A percentile compares a stretch with the other conserved stretches of the same genome.
Evolutionary conservation across 2,797 vertebrate species (phyloP).

Genomic region (Sebastes trivittatus): DNA sequence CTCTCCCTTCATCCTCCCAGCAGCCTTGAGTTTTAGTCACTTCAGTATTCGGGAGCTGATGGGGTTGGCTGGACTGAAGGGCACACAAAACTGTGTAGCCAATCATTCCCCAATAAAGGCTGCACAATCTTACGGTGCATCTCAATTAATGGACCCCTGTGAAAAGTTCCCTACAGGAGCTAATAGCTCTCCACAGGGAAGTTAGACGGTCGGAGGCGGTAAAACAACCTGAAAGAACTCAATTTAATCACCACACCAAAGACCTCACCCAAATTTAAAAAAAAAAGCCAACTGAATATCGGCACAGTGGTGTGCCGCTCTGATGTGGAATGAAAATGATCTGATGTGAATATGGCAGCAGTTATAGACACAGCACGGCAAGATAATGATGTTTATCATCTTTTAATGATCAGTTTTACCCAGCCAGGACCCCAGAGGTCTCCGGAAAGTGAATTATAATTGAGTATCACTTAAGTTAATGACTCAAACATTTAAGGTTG

Average conservation of each 20-base stretch:
- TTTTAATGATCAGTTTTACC: neutral
- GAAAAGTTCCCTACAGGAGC: conserved; percentile 28
- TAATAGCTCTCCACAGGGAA: conserved; percentile 22
- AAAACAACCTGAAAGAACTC: neutral
- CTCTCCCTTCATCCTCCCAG: neutral
- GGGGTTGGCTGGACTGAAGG: conserved; percentile 37
- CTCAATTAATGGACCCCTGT: conserved; percentile 42
- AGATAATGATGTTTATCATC: neutral
- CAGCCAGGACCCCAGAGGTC: neutral
- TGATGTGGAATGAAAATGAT: neutral
- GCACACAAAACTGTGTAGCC: conserved; percentile 20
- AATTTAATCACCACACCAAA: neutral
- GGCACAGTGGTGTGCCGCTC: neutral
- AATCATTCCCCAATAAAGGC: conserved; percentile 53
- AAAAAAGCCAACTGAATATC: neutral
- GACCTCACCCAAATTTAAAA: neutral
- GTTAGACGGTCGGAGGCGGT: neutral
- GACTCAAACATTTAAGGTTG: neutral
- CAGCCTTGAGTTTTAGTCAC: conserved; percentile 6
- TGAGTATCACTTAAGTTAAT: neutral
- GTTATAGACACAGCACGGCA: neutral
- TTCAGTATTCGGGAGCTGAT: conserved; percentile 45
- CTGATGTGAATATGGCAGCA: neutral
- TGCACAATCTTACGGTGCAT: conserved; percentile 14
- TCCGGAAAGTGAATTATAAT: neutral